Evolutionary conservation across 2,797 vertebrate genomes (phyloP), one percentile per base, ranked within the genome.

Genomic region (Melanotaenia pygmaea): DNA sequence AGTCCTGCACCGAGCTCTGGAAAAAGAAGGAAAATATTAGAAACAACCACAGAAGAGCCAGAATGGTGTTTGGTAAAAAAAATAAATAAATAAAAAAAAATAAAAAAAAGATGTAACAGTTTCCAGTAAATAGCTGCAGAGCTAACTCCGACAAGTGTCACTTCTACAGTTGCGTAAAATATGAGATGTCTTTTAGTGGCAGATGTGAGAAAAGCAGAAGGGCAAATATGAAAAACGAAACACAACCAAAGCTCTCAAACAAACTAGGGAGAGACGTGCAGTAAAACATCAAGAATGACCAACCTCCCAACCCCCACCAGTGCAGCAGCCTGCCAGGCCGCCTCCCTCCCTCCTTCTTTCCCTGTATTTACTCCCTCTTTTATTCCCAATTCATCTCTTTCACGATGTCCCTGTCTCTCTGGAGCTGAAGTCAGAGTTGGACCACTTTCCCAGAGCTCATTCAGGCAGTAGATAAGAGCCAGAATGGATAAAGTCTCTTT

Each of bases 1-100:
- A 95, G 82, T 98, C 96, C 94, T 98, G 96, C 94, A 97, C 95
- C 3, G 97, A 97, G 95, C 94, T 98, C 97, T 99, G 95, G 79
- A 77, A 63, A 66, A 8, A 72, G 34, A 43, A 47, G 20, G 16
- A n/a, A 47, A 22, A 38, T 2, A 69, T 79, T 70, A 72, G 24
- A 43, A 70, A 51, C 2, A 7, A 64, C 2, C 11, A 70, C 32
- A 62, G 24, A 7, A 67, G 6, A 66, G 13, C 8, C 12, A 62
- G n/a, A 60, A 34, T 11, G 20, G 5, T 1, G 1, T 58, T 5
- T 26, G 32, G 70, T 37, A 61, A 43, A 35, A 28, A 28, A 28
- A 28, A 26, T n/a, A n/a, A n/a, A n/a, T n/a, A n/a, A n/a, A n/a
- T 26, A 26, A 26, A 26, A 28, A 28, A 30, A 30, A 30, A 30